Percentiles rank a stretch among this genome's conserved stretches.
Evolutionary conservation across 2,797 vertebrate genomes (phyloP).

Genomic region (Peromyscus nudipes): DNA sequence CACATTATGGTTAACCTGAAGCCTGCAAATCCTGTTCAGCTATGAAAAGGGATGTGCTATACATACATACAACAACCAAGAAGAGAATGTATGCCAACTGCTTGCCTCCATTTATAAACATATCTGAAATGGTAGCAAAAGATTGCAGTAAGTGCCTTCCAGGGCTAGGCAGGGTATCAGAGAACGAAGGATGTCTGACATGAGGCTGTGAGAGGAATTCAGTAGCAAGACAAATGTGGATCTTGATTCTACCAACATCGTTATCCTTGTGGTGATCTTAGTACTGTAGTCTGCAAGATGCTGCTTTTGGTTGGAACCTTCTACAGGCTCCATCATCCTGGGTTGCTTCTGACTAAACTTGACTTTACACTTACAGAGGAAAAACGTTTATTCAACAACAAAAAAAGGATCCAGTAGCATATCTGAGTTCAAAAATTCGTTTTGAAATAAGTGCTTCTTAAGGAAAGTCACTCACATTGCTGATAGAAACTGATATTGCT

Average conservation of each 20-base stretch:
- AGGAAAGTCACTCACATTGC: background rate
- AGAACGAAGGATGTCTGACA: background rate
- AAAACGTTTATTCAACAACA: background rate
- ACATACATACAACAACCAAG: background rate
- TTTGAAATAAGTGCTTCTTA: background rate
- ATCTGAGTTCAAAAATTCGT: background rate
- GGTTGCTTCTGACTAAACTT: background rate
- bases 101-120: background rate
- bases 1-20: background rate
- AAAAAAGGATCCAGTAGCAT: background rate
- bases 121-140: background rate
- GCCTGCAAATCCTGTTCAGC: background rate
- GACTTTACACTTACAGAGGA: background rate
- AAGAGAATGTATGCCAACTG: background rate
- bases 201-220: accelerated
- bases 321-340: background rate
- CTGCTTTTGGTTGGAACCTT: background rate
- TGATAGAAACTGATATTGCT: background rate
- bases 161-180: background rate
- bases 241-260: background rate
- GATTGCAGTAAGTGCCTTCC: background rate
- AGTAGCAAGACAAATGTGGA: background rate
- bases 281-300: background rate
- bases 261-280: background rate
- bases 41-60: background rate